Conservation (phyloP, 2,888 invertebrate species). For the Iselma pallidipennis region DNA sequence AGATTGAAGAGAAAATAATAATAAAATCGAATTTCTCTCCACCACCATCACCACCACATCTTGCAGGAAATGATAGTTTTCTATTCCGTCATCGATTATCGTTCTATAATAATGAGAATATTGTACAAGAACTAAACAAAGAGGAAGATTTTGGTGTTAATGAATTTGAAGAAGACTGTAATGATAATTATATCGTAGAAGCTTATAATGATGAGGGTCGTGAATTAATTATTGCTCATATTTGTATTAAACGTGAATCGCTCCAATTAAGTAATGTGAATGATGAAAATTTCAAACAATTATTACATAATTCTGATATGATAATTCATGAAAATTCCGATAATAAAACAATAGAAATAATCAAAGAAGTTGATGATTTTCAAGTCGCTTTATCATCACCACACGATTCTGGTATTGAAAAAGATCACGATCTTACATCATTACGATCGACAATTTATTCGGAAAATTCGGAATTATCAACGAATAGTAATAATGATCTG, state of each 20-base stretch:
- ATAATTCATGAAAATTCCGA: slow-evolving; percentile 24
- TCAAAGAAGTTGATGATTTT: background rate
- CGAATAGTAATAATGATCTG: slow-evolving; percentile 15
- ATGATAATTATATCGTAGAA: slow-evolving; percentile 40
- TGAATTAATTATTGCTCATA: slow-evolving; percentile 40
- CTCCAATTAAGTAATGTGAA: background rate
- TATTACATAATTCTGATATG: slow-evolving; percentile 23
- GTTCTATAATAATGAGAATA: background rate
- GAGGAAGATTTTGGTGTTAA: slow-evolving; percentile 33
- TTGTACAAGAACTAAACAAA: slow-evolving; percentile 2
- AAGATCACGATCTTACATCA: background rate
- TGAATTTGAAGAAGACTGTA: slow-evolving; percentile 21
- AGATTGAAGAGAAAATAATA: background rate
- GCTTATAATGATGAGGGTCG: slow-evolving; percentile 43
- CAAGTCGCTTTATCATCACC: background rate
- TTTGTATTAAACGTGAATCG: slow-evolving; percentile 4
- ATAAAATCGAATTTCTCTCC: background rate
- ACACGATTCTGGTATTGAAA: slow-evolving; percentile 3
- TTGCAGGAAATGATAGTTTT: background rate
- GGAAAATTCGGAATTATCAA: slow-evolving; percentile 34
- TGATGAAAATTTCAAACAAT: slow-evolving; percentile 12
- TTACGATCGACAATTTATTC: slow-evolving; percentile 35
- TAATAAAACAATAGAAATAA: slow-evolving; percentile 2
- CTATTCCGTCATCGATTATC: background rate
- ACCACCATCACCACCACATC: background rate